phyloP scores from a whole-genome alignment of 2,888 invertebrate species.

The Drosophila rellima region DNA sequence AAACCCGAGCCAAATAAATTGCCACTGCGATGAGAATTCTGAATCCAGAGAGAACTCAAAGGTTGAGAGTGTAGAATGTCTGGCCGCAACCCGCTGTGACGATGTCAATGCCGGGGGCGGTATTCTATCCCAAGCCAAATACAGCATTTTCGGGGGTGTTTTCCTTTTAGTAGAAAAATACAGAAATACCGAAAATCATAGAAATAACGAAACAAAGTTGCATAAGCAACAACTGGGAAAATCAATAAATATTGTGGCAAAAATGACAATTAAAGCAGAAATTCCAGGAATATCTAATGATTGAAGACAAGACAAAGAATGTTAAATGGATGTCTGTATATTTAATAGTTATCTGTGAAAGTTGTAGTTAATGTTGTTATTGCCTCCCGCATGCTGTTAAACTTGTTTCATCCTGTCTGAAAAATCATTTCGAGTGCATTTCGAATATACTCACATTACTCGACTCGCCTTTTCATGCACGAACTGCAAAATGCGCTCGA shows the following conservation, averaged over 20 bases:
- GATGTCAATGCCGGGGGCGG: slow-evolving; percentile 43
- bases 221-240: slow-evolving; percentile 42
- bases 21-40: slow-evolving; percentile 31
- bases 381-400: slow-evolving; percentile 19
- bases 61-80: slow-evolving; percentile 8
- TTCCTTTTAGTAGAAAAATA: slow-evolving; percentile 33
- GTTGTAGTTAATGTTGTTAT: background rate
- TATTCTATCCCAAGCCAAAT: slow-evolving; percentile 32
- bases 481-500: slow-evolving; percentile 63
- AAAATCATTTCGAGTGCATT: slow-evolving; percentile 32
- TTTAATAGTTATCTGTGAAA: slow-evolving; percentile 22
- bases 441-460: slow-evolving; percentile 36
- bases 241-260: slow-evolving; percentile 61
- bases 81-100: slow-evolving; percentile 50
- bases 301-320: slow-evolving; percentile 19
- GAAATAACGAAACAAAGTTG: slow-evolving; percentile 35
- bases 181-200: slow-evolving; percentile 9
- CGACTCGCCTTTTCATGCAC: slow-evolving; percentile 53
- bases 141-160: slow-evolving; percentile 51
- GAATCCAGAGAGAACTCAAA: background rate
- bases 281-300: slow-evolving; percentile 29
- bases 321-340: slow-evolving; percentile 36
- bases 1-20: slow-evolving; percentile 63
- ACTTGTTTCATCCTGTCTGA: slow-evolving; percentile 30
- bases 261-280: slow-evolving; percentile 25